Evolutionary conservation across 2,797 vertebrate species (phyloP).

Genomic region (Pangasius larnaudii): DNA sequence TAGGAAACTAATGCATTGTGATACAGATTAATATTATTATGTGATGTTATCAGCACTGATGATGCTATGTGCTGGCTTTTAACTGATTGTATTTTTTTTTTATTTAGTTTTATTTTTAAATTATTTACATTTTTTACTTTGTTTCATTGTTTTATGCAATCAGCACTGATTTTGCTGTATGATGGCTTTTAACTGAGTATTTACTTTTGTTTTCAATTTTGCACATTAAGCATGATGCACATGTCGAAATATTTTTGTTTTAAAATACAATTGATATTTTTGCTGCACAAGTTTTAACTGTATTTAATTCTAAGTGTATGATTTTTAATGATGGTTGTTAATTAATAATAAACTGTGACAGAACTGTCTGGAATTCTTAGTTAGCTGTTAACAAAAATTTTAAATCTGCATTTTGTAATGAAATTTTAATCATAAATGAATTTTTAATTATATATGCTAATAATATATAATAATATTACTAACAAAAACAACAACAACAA

Average conservation of each 20-base stretch:
- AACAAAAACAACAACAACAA: too few relatives aligned
- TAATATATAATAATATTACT: too few relatives aligned
- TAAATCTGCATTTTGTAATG: neutral
- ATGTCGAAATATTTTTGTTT: neutral
- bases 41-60: neutral
- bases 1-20: neutral
- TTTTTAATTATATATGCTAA: too few relatives aligned
- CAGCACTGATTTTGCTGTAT: neutral
- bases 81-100: neutral
- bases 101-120: neutral
- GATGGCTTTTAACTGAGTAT: neutral
- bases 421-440: neutral
- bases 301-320: neutral
- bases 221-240: neutral
- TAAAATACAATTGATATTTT: neutral
- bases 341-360: neutral
- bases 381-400: neutral
- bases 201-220: neutral
- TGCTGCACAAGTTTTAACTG: neutral
- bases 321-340: neutral
- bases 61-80: neutral
- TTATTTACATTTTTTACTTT: neutral
- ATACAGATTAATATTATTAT: neutral
- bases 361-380: neutral
- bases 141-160: neutral